Percentiles rank a stretch among this genome's conserved stretches.
phyloP scores from a whole-genome alignment of 1,140 invertebrate species.

The Whitmania pigra region DNA sequence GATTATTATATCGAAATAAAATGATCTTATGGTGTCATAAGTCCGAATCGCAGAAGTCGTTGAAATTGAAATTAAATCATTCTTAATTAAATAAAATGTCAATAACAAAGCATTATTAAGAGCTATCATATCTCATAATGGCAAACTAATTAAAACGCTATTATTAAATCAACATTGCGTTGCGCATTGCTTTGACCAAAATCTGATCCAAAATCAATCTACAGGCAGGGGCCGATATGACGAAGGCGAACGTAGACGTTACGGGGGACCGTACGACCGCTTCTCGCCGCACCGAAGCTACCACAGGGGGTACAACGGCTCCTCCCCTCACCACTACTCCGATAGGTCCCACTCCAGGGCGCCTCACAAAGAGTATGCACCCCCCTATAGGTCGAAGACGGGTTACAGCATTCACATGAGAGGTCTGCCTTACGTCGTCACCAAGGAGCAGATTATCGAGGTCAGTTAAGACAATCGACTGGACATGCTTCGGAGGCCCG shows the following conservation, averaged over 20 bases:
- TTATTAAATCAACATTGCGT: background rate
- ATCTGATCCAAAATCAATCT: background rate
- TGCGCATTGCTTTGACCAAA: background rate
- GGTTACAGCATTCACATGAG: conserved; percentile 65
- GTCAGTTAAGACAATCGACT: conserved; percentile 45
- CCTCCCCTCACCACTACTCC: background rate
- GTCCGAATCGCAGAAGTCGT: too few species aligned
- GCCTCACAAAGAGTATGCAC: background rate
- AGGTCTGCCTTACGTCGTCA: conserved; percentile 56
- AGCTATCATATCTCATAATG: too few species aligned
- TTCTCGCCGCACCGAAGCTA: background rate
- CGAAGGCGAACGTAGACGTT: background rate
- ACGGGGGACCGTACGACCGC: background rate
- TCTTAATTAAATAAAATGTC: too few species aligned
- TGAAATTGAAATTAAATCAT: too few species aligned
- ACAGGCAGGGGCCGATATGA: background rate
- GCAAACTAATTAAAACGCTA: too few species aligned
- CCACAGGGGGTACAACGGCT: background rate
- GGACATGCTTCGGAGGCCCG: too few species aligned
- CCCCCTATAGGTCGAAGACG: conserved; percentile 25
- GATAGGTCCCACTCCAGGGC: background rate
- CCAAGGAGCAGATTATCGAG: conserved; percentile 60
- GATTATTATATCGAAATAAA: too few species aligned
- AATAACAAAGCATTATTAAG: too few species aligned
- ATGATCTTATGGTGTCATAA: too few species aligned